Base-by-base conservation (phyloP, 2,113 vertebrate species). In the Myrmophylax atrothorax region DNA sequence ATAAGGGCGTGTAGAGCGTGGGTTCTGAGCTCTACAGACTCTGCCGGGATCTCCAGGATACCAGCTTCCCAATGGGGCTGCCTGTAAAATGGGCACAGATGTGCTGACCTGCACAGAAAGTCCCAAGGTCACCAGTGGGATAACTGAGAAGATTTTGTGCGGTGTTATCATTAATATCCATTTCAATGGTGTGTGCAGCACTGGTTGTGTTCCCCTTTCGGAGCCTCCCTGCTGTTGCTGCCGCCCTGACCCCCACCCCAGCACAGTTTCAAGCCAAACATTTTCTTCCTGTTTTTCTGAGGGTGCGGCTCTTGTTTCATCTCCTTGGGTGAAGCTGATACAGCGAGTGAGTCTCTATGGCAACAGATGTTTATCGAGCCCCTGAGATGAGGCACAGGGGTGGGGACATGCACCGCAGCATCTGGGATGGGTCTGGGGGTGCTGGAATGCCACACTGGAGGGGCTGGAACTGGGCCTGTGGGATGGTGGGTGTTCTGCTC, bases 361-460 rank as follows among this genome's bases (percentile, higher is more conserved):
- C 95, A 97, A 98, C 97, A 84, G 96, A 94, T 95, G 96, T 97
- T 97, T 96, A 94, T 80, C 95, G 93, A 88, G 89, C 91, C 93
- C 92, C 50, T 52, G 93, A 96, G 93, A 87, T 67, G 96, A 96
- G 96, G 97, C 59, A 75, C 78, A 62, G 92, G 62, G 63, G 0
- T 87, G 84, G 81, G 87, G 70, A 95, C 94, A 93, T 64, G 94
- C 67, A 58, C 59, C 64, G 10, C 44, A 28, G 76, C 92, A 52
- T 83, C 90, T 64, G 87, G 81, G 62, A 59, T 25, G 88, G 80
- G 33, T 53, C 53, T 6, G 42, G 60, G 74, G 74, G 35, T 37
- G 66, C 60, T 18, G 79, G 63, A 37, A 14, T 2, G 8, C 53
- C 37, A 1, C 0, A 0, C 55, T n/a, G 55, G 46, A 11, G 37